Evolutionary conservation across 2,113 vertebrate species (phyloP), one percentile per base, ranked within the genome.

Genomic region (Pholis gunnellus): DNA sequence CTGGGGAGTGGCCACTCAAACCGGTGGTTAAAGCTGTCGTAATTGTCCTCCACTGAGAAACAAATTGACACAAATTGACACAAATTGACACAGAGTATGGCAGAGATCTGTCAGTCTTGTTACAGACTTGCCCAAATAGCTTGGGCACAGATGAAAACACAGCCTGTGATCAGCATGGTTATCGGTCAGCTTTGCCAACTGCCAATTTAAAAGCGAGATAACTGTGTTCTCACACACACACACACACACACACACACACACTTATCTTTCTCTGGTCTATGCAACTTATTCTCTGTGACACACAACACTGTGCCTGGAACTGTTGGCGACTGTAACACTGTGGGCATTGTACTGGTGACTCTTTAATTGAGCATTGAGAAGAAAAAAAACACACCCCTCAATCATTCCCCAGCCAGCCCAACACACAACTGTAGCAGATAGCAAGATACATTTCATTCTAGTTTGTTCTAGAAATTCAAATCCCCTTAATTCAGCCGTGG

Each of bases 291-390:
- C 75, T 87, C 80, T 79, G 44, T 56, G 59, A 81, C 42, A 87
- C 81, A 93, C 88, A 90, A 91, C 81, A 63, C 86, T 86, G 90
- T 91, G 91, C 91, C 92, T 90, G 90, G 90, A 83, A 88, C 90
- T 90, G 87, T 83, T 89, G 82, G 78, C 40, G 57, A 79, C 78
- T 77, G 81, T 70, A 87, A 94, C 92, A 94, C 83, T 85, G 90
- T 81, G 79, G 67, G 79, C 88, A 91, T 94, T 94, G 93, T 94
- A 88, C 86, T 83, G 79, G 61, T 57, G 79, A 83, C 75, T 81
- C 60, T 84, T 90, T 87, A 87, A 93, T 65, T 73, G 79, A 87
- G 86, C 75, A 91, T 25, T 90, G 79, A 82, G n/a, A n/a, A n/a
- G n/a, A n/a, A n/a, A n/a, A 81, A 86, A n/a, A 56, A 83, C 83